phyloP scores from a whole-genome alignment of 1,140 invertebrate species.

The Pseudobourletiella spinata region DNA sequence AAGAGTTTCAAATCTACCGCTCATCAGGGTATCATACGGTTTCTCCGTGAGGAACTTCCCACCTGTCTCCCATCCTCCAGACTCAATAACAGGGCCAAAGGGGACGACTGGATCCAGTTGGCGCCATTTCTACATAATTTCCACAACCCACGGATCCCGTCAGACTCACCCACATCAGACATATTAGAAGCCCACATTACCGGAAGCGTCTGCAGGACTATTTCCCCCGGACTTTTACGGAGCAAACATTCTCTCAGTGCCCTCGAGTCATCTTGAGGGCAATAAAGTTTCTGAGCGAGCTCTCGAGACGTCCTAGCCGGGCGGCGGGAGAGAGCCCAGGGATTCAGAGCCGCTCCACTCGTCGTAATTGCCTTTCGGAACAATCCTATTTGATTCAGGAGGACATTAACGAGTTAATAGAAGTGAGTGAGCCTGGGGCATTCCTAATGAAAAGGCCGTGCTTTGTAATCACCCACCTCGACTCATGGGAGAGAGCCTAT shows the following conservation, averaged over 20 bases:
- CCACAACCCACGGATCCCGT: neutral
- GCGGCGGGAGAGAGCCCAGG: slow-evolving; percentile 51
- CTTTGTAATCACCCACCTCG: no score
- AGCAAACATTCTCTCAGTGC: neutral
- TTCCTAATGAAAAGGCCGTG: neutral
- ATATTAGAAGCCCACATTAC: neutral
- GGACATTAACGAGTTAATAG: neutral
- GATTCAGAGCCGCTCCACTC: slow-evolving; percentile 65
- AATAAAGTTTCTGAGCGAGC: neutral
- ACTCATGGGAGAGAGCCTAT: slow-evolving; percentile 15
- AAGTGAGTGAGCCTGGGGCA: no score
- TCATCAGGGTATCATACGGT: slow-evolving; percentile 8
- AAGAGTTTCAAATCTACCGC: neutral
- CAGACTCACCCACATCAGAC: neutral
- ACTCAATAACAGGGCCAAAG: slow-evolving; percentile 2
- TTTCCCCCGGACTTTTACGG: neutral
- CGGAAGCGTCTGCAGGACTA: neutral
- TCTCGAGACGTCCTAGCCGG: neutral
- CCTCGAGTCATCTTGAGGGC: neutral
- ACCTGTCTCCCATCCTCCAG: neutral
- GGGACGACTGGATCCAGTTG: neutral
- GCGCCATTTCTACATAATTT: neutral
- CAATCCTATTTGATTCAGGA: slow-evolving; percentile 45
- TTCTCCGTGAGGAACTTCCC: slow-evolving; percentile 6
- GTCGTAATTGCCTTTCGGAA: slow-evolving; percentile 65